Evolutionary conservation across 2,888 invertebrate species (phyloP).

Genomic region (Ashinkailepas kermadecensis): DNA sequence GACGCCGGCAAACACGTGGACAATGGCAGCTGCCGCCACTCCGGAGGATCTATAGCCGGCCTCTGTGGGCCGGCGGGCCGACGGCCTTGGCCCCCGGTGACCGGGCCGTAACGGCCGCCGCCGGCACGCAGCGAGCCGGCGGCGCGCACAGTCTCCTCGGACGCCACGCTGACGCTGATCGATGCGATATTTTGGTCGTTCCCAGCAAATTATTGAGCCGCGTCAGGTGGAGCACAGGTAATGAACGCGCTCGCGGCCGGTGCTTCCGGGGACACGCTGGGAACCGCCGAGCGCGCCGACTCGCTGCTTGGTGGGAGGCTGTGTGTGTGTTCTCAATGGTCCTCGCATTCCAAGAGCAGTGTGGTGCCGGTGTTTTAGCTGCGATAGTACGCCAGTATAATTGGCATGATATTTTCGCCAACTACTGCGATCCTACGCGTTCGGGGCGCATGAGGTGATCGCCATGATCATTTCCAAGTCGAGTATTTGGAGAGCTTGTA

Average conservation of each 20-base stretch:
- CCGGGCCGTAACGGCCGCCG: neutral
- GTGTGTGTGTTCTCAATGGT: too few relatives aligned
- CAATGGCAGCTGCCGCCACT: neutral
- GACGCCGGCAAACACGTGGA: neutral
- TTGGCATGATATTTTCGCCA: too few relatives aligned
- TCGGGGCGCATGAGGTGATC: too few relatives aligned
- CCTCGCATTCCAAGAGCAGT: too few relatives aligned
- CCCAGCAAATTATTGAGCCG: slow-evolving; percentile 8
- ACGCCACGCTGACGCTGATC: neutral
- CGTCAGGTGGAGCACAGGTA: neutral
- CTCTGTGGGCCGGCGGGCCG: neutral
- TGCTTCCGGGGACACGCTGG: too few relatives aligned
- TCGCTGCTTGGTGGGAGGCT: too few relatives aligned
- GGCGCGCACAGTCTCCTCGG: neutral
- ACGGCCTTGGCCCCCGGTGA: neutral
- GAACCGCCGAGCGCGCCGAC: too few relatives aligned
- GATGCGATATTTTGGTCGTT: slow-evolving; percentile 11
- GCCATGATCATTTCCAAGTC: too few relatives aligned
- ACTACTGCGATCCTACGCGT: too few relatives aligned
- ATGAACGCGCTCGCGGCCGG: neutral
- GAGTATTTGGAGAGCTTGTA: too few relatives aligned
- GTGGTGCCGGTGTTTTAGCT: too few relatives aligned
- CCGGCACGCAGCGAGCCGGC: neutral
- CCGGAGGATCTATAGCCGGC: neutral
- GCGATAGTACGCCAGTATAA: too few relatives aligned